These are phyloP conservation scores for Pelecanus crispus DNA, from an alignment of 2,113 vertebrate species.

Conservation along the genomic window DNA sequence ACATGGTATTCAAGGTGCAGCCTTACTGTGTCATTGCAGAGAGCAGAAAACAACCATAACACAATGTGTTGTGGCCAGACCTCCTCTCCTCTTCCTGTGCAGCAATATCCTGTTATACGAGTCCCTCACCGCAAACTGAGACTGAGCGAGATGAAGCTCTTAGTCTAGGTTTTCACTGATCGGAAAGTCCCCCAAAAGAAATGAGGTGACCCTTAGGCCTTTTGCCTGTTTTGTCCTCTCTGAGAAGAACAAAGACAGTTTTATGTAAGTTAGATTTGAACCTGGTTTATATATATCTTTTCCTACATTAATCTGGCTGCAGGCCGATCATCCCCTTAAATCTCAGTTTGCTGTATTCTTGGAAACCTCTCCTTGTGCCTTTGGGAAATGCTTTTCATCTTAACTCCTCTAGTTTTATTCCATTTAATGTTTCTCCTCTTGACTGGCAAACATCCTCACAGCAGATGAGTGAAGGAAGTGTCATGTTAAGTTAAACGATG, in stretches of 20 bases:
- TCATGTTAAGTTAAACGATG: constrained; percentile 45
- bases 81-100: not conserved
- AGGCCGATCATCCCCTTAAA: not conserved
- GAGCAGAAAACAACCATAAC: not conserved
- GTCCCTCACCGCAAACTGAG: not conserved
- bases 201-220: not conserved
- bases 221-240: not conserved
- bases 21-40: not conserved
- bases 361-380: not conserved
- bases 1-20: no score
- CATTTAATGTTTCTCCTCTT: not conserved
- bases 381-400: not conserved
- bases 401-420: not conserved
- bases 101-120: not conserved
- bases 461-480: not conserved
- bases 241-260: not conserved
- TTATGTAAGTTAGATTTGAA: not conserved
- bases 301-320: not conserved
- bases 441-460: not conserved
- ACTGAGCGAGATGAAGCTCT: not conserved
- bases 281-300: not conserved
- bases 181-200: not conserved
- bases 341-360: not conserved
- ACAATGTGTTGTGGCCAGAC: not conserved
- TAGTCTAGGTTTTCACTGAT: not conserved